Conservation (phyloP, 2,113 vertebrate genomes). For the Epinephelus moara region DNA sequence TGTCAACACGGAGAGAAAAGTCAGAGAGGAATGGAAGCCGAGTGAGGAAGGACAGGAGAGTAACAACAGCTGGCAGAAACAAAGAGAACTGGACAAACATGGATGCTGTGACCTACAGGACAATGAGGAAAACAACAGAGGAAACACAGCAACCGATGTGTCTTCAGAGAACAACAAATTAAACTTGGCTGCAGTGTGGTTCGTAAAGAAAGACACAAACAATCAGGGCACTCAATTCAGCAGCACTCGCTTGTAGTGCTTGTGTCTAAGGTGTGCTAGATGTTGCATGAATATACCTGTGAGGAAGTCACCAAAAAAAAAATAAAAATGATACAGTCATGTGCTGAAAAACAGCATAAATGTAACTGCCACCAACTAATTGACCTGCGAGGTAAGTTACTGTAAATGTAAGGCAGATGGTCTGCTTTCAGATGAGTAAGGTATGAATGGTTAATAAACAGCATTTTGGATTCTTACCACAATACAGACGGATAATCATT, state of each 20-base stretch:
- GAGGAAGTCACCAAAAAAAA: too few species aligned
- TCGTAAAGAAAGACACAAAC: neutral
- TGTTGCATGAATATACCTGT: neutral
- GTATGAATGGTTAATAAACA: neutral
- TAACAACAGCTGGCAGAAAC: neutral
- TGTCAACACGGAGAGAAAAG: neutral
- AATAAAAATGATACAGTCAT: neutral
- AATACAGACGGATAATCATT: neutral
- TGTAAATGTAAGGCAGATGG: neutral
- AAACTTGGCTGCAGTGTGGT: neutral
- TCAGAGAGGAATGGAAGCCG: neutral
- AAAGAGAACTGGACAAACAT: neutral
- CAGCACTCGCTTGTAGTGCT: slow-evolving; percentile 26
- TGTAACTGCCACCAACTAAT: neutral
- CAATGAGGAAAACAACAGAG: neutral
- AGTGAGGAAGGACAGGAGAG: neutral
- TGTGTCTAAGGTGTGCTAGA: neutral
- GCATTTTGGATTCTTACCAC: neutral
- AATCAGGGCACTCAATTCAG: neutral
- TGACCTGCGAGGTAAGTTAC: neutral
- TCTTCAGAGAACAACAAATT: neutral
- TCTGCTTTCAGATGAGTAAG: neutral
- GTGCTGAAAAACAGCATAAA: neutral
- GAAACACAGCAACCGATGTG: neutral
- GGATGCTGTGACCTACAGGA: slow-evolving; percentile 1